phyloP scores from a whole-genome alignment of 2,113 vertebrate genomes.

The Halichoerus grypus region DNA sequence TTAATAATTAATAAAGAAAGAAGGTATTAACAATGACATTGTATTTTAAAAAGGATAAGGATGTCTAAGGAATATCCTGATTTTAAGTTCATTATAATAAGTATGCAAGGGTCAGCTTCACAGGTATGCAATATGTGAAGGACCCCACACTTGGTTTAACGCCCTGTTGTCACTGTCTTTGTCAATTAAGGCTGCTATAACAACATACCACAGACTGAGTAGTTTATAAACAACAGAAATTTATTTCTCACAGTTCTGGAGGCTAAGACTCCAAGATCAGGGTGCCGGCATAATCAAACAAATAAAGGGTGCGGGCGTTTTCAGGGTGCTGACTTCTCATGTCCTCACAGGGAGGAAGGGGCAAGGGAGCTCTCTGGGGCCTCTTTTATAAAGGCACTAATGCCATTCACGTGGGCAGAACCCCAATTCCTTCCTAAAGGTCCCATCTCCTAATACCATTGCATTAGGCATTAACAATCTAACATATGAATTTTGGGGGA shows the following conservation, averaged over 20 bases:
- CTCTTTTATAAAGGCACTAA: neutral
- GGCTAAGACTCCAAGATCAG: neutral
- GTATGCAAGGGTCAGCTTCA: neutral
- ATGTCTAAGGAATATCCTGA: neutral
- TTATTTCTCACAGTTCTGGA: neutral
- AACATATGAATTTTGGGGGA: neutral
- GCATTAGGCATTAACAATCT: neutral
- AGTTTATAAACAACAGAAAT: neutral
- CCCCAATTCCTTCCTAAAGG: neutral
- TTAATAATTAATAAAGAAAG: neutral
- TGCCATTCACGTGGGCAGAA: neutral
- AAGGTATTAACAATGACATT: neutral
- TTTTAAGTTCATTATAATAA: neutral
- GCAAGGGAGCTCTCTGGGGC: neutral
- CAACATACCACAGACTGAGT: neutral
- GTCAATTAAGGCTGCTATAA: neutral
- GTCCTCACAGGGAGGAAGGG: neutral
- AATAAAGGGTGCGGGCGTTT: too few species aligned
- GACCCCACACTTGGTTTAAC: neutral
- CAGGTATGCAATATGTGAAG: neutral
- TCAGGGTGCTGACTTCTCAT: neutral
- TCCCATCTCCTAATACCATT: neutral
- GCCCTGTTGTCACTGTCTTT: neutral
- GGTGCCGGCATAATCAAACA: neutral
- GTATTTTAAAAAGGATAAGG: neutral